Base-by-base conservation (phyloP, 1,140 invertebrate species). In the Palaemon carinicauda region DNA sequence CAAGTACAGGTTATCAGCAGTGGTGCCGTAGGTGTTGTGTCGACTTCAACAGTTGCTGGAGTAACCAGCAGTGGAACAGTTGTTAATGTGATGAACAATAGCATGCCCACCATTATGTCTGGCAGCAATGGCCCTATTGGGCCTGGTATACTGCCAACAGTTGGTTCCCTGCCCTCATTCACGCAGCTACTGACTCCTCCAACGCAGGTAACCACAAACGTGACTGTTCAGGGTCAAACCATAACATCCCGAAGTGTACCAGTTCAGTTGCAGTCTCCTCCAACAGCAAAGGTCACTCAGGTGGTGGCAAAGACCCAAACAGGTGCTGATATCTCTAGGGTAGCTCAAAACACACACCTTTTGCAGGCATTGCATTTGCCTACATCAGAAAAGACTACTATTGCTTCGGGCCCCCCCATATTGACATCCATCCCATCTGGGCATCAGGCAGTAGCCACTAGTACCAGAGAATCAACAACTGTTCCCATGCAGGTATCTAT, bases 281-380 rank as follows among this genome's bases (percentile, higher is more conserved):
- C 85, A 41, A 41, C 41, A 41, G 41, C 41, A 17, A 87, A 82
- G 33, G 51, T 86, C 33, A 86, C 84, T 19, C 84, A 86, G 31
- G 60, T 80, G 33, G 53, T 65, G n/a, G 51, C 56, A 27, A 86
- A 86, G 73, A 82, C 54, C 51, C 78, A 56, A n/a, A 81, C 73
- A 31, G 71, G 79, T 21, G 80, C 52, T 21, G 85, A 87, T 60
- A 87, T 87, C 53, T 87, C 79, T 29, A 33, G 60, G 69, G 85
- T 87, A 41, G 85, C 85, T 21, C 85, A 87, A 50, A 87, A 87
- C 54, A 87, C 85, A 41, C 85, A 87, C 52, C 71, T 87, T 53
- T 65, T 87, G 21, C 85, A 87, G 80, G 33, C 85, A n/a, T 56
- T 87, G 21, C 85, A 87, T 71, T 74, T 81, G 24, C 85, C 85